Percentiles rank a stretch among this genome's conserved stretches.
Evolutionary conservation across 2,888 invertebrate genomes (phyloP).

Genomic region (Eristalis intricaria): DNA sequence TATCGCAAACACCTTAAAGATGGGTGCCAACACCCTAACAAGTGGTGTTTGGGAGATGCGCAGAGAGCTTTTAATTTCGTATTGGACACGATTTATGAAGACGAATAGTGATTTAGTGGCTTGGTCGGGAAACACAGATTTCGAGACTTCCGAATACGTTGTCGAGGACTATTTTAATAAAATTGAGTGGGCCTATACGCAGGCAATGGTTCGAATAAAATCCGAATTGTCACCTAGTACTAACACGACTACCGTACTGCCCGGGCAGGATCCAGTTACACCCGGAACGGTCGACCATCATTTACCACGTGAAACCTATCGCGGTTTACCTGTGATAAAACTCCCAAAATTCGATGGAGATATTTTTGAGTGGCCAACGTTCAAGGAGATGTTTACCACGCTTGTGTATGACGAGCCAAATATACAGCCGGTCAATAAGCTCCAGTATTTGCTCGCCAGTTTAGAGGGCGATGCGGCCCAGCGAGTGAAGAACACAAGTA

Average conservation of each 20-base stretch:
- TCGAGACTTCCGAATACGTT: not conserved
- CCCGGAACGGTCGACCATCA: not conserved
- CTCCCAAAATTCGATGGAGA: not conserved
- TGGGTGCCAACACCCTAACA: no score
- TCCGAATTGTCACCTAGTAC: not conserved
- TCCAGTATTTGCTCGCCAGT: not conserved
- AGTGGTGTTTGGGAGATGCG: no score
- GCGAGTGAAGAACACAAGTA: no score
- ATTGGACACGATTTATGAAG: no score
- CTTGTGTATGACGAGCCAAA: conserved; percentile 2
- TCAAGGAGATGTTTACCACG: not conserved
- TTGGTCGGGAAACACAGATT: not conserved
- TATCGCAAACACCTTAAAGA: no score
- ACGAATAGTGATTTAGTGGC: no score
- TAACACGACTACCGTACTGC: not conserved
- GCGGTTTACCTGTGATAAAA: not conserved
- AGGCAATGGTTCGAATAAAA: not conserved
- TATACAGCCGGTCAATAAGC: not conserved
- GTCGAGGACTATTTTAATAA: not conserved
- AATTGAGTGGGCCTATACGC: not conserved
- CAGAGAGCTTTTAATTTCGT: no score
- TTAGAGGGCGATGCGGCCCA: not conserved
- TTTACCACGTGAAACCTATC: not conserved
- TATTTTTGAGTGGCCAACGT: conserved; percentile 5
- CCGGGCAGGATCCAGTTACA: not conserved